A percentile compares a stretch with the other conserved stretches of the same genome.
Evolutionary conservation across 1,140 invertebrate genomes (phyloP).

Genomic region (Drosophila pectinifera): DNA sequence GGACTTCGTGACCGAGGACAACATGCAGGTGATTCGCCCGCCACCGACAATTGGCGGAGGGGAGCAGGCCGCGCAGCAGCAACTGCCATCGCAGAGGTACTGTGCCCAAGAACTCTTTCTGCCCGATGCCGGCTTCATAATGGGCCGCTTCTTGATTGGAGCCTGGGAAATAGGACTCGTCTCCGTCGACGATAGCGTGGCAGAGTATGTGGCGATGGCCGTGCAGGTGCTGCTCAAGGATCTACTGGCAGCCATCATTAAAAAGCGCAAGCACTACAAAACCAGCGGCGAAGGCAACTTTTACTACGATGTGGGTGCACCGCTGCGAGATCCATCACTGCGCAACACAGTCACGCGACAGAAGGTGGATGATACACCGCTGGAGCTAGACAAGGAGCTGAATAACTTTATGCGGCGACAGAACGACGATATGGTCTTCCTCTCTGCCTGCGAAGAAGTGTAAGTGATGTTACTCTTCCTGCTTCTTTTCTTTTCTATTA

Average conservation of each 20-base stretch:
- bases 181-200: constrained; percentile 91
- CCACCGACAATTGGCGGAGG: constrained; percentile 47
- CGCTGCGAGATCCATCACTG: constrained; percentile 70
- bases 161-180: constrained; percentile 93
- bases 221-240: constrained; percentile 92
- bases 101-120: constrained; percentile 89
- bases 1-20: constrained; percentile 86
- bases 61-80: constrained; percentile 63
- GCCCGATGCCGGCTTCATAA: constrained; percentile 91
- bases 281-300: constrained; percentile 88
- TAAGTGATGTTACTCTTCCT: constrained; percentile 35
- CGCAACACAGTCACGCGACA: constrained; percentile 79
- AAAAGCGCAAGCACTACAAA: constrained; percentile 90
- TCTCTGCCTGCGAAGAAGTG: constrained; percentile 82
- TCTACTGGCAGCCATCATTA: constrained; percentile 90
- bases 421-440: constrained; percentile 83
- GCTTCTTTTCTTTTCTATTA: not conserved
- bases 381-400: constrained; percentile 86
- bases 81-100: constrained; percentile 85
- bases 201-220: constrained; percentile 90
- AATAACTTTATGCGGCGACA: constrained; percentile 85
- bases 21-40: constrained; percentile 71
- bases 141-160: constrained; percentile 91
- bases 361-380: constrained; percentile 85
- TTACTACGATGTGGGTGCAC: constrained; percentile 90